Percentiles rank a stretch among this genome's conserved stretches.
Evolutionary conservation across 2,113 vertebrate genomes (phyloP).

Genomic region (Eublepharis macularius): DNA sequence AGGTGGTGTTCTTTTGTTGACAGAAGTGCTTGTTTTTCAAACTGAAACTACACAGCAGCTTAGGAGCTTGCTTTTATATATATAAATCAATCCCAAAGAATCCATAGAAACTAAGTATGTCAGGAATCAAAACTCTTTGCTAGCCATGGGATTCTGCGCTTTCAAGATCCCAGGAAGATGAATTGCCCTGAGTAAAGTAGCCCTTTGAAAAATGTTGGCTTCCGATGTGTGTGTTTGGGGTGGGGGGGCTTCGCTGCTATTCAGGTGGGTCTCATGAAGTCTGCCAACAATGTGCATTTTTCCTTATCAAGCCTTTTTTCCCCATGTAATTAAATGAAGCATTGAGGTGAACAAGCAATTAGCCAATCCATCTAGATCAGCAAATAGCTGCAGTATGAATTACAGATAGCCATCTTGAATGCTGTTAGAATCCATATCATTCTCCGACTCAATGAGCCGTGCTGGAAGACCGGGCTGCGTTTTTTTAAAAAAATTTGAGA

Average conservation of each 20-base stretch:
- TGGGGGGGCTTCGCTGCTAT: too few species aligned
- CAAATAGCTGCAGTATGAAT: conserved; percentile 67
- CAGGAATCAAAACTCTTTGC: neutral
- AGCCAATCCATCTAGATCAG: conserved; percentile 52
- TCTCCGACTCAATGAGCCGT: conserved; percentile 39
- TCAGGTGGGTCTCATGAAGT: conserved; percentile 50
- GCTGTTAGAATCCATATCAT: conserved; percentile 33
- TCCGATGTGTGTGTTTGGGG: neutral
- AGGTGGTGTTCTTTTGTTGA: neutral
- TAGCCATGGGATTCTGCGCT: neutral
- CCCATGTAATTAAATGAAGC: conserved; percentile 66
- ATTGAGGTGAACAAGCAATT: conserved; percentile 66
- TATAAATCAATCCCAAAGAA: too few species aligned
- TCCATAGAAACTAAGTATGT: neutral
- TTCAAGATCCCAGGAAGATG: conserved; percentile 1
- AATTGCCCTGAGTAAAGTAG: neutral
- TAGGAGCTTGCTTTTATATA: neutral
- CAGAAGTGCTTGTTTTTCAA: neutral
- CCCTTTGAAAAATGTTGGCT: conserved; percentile 30
- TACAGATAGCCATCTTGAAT: conserved; percentile 63
- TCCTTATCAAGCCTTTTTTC: conserved; percentile 62
- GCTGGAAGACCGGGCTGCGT: neutral
- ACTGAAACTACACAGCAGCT: neutral
- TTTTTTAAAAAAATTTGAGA: conserved; percentile 27
- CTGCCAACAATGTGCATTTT: conserved; percentile 51